These are phyloP conservation scores for Gambusia affinis DNA, from an alignment of 2,113 vertebrate species.

Conservation along the genomic window DNA sequence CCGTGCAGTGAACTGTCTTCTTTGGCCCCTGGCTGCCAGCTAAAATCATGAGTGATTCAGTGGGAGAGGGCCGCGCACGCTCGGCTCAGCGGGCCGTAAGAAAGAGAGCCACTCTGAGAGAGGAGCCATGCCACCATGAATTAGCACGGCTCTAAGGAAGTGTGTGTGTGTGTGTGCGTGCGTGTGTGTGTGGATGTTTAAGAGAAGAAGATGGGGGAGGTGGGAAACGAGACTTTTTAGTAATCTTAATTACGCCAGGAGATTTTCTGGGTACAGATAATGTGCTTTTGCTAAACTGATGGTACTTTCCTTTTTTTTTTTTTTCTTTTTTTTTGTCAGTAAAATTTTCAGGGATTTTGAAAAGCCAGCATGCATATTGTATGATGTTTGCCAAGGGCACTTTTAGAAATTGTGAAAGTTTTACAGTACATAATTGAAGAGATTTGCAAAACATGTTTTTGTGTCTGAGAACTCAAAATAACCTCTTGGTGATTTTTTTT, in stretches of 20 bases:
- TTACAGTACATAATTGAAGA: constrained; percentile 70
- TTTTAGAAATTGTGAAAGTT: constrained; percentile 61
- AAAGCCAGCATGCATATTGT: constrained; percentile 67
- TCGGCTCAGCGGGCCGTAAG: constrained; percentile 37
- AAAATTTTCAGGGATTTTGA: constrained; percentile 45
- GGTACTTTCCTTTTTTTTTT: not conserved
- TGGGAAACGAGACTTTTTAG: constrained; percentile 12
- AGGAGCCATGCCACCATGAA: constrained; percentile 30
- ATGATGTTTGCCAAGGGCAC: constrained; percentile 61
- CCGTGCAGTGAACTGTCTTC: constrained; percentile 42
- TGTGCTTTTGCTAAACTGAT: constrained; percentile 15
- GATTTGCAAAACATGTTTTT: constrained; percentile 52
- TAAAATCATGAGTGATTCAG: constrained; percentile 36
- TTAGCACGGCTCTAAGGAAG: constrained; percentile 13
- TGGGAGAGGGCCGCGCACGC: constrained; percentile 27
- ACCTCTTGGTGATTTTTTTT: constrained; percentile 26
- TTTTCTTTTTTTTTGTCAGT: not conserved
- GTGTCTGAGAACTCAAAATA: constrained; percentile 51
- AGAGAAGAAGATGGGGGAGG: not conserved
- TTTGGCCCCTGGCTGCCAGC: constrained; percentile 40
- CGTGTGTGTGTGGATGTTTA: constrained; percentile 2
- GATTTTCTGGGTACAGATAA: constrained; percentile 4
- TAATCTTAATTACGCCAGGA: constrained; percentile 16
- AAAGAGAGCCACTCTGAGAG: constrained; percentile 25
- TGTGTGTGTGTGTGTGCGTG: not conserved